Conservation (phyloP, 2,888 invertebrate genomes). For the Drosophila imparisetae region DNA sequence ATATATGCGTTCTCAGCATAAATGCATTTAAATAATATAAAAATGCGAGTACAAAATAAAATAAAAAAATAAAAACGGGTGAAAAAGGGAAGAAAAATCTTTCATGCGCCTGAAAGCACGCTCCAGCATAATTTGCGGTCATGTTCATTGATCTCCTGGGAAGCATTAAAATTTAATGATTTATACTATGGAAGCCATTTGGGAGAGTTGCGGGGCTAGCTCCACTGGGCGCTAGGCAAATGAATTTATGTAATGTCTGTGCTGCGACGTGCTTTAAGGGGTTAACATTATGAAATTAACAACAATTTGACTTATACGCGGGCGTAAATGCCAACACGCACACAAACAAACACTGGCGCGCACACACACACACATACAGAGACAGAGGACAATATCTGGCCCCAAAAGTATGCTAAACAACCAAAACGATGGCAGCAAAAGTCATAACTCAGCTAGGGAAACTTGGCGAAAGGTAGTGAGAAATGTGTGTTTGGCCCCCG, state of each 20-base stretch:
- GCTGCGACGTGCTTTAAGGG: conserved; percentile 66
- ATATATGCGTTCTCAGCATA: conserved; percentile 38
- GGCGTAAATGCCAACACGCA: conserved; percentile 33
- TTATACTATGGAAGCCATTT: conserved; percentile 69
- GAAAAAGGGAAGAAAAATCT: conserved; percentile 58
- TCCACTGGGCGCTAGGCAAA: conserved; percentile 39
- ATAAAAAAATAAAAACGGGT: conserved; percentile 1
- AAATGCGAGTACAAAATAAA: conserved; percentile 15
- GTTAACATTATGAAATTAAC: conserved; percentile 76
- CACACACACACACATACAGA: conserved; percentile 5
- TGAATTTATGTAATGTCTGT: conserved; percentile 76
- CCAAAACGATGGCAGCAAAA: conserved; percentile 68
- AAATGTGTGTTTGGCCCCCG: conserved; percentile 60
- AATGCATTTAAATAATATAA: conserved; percentile 54
- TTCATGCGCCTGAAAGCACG: conserved; percentile 76
- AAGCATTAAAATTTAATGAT: conserved; percentile 84
- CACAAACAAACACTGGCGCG: conserved; percentile 10
- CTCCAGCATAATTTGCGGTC: conserved; percentile 82
- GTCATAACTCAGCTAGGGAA: conserved; percentile 69
- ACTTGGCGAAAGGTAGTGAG: conserved; percentile 75
- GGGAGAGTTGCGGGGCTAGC: conserved; percentile 9
- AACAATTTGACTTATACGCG: conserved; percentile 80
- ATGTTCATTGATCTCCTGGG: conserved; percentile 83
- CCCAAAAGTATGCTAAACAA: conserved; percentile 77
- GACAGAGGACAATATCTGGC: conserved; percentile 50